Percentiles rank a stretch among this genome's conserved stretches.
Conservation (phyloP, 2,113 vertebrate species). For the Pelecanoides urinatrix region DNA sequence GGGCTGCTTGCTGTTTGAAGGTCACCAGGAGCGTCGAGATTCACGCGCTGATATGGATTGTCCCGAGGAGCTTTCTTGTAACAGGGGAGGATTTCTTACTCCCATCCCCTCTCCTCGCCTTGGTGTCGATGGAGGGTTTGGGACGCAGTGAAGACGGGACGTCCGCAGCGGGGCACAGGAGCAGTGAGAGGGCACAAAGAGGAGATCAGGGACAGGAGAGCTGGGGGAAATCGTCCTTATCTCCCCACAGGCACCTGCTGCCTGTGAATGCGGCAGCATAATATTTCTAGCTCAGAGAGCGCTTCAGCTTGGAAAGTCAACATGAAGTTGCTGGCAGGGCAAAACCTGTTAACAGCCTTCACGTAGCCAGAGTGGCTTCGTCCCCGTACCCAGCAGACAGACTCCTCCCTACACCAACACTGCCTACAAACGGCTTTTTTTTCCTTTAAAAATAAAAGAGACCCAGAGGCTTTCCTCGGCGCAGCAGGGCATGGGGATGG, state of each 20-base stretch:
- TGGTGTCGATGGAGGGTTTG: background rate
- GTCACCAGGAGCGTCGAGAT: background rate
- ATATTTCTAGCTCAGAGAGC: background rate
- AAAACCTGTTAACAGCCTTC: background rate
- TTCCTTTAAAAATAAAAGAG: too few species aligned
- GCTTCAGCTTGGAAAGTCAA: background rate
- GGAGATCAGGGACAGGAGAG: background rate
- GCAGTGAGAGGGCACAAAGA: background rate
- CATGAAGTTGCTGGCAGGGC: background rate
- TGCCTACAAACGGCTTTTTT: background rate
- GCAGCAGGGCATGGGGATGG: background rate
- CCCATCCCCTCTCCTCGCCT: background rate
- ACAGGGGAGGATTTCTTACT: background rate
- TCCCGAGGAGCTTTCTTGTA: background rate
- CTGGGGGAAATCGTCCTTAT: background rate
- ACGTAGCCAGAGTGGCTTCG: background rate
- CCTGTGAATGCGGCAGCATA: fast-evolving
- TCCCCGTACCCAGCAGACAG: background rate
- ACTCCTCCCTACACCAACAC: background rate
- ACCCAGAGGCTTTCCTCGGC: background rate
- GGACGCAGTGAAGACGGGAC: fast-evolving
- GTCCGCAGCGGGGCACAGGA: fast-evolving
- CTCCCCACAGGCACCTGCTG: background rate
- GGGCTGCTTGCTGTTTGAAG: background rate
- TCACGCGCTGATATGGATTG: fast-evolving